Conservation (phyloP, 2,113 vertebrate species). For the Limnothrissa miodon region DNA sequence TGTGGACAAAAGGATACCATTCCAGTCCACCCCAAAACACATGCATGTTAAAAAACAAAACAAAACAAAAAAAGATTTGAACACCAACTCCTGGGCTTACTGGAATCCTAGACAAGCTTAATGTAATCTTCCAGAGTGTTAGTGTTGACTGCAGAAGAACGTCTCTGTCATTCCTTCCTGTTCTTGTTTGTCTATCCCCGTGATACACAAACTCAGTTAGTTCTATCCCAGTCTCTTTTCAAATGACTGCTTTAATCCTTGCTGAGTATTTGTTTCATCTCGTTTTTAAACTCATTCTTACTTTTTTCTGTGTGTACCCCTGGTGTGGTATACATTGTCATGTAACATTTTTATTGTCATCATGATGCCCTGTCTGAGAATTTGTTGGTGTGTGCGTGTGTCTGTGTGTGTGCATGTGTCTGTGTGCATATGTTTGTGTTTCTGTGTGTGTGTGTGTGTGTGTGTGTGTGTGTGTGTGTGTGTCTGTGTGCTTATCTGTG, state of each 20-base stretch:
- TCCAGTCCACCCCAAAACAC: constrained; percentile 36
- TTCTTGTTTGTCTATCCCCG: not conserved
- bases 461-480: not conserved
- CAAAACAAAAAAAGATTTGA: constrained; percentile 25
- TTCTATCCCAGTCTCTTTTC: not conserved
- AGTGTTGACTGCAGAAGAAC: not conserved
- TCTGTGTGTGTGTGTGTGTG: not conserved
- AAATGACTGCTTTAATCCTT: not conserved
- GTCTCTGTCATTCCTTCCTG: not conserved
- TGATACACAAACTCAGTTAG: not conserved
- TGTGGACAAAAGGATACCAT: constrained; percentile 16
- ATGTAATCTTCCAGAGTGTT: not conserved
- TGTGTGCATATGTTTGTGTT: not conserved
- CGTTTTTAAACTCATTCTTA: not conserved
- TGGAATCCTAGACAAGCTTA: not conserved
- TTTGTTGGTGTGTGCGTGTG: not conserved
- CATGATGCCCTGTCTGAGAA: not conserved
- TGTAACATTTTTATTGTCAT: not conserved
- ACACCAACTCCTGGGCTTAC: not conserved
- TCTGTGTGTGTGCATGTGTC: not conserved
- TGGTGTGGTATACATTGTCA: not conserved
- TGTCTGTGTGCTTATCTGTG: not conserved
- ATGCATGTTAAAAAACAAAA: constrained; percentile 26
- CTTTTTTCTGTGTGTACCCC: not conserved
- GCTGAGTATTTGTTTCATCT: not conserved